Base-by-base conservation (phyloP, 53 echinoderm and acorn worm genomes). In the Antedon mediterranea region DNA sequence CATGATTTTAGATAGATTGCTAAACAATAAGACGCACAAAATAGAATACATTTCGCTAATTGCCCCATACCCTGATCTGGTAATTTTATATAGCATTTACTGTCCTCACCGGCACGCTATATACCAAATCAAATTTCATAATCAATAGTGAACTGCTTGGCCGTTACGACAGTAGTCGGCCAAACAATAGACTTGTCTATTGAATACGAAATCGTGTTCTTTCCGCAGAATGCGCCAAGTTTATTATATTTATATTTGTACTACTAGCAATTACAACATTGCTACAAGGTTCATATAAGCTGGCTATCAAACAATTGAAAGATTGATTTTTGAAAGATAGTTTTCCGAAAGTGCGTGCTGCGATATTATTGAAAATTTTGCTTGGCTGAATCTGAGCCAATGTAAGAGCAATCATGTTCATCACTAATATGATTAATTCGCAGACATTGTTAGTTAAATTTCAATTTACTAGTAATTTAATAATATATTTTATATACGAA, bases 381-480 rank as follows among this genome's bases (percentile, higher is more conserved):
- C 15, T 57, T 18, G 2, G 57, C 7, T 57, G 57, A 8, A 11
- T 57, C 23, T 18, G 2, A 57, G 20, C 57, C 57, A 57, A 57
- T 57, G 57, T 57, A 57, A 57, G 13, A 6, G 57, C 20, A 57
- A 57, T 57, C 57, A 57, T 3, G 23, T 57, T 8, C 57, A 26
- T 2, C 23, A 13, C 1, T 57, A 57, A 57, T 57, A 18, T 57
- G 57, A 57, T 57, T 57, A 57, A 57, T 11, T 57, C 57, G 23
- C 57, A 57, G 57, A 57, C 57, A 57, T 57, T 57, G 57, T 57
- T 57, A 57, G 57, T 57, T 57, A 57, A 57, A 57, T 57, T 57
- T 57, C 57, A 57, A 57, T 57, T 57, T 57, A 57, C 57, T 2
- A 11, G 57, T 57, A 57, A 57, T 57, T 57, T 57, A 13, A 57